Evolutionary conservation across 1,140 invertebrate genomes (phyloP).

Genomic region (Pseudomyrmex cubaensis): DNA sequence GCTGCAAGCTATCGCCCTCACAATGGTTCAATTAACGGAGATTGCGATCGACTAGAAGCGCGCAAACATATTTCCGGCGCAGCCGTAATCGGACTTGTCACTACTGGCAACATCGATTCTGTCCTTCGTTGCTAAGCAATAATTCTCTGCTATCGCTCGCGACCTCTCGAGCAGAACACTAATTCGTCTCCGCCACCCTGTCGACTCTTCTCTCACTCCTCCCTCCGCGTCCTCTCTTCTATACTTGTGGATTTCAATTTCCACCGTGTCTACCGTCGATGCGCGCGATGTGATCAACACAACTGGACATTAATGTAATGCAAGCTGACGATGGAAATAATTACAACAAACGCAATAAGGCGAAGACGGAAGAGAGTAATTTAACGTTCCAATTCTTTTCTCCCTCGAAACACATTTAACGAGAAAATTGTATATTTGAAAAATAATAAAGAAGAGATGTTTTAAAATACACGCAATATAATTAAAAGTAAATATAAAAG

Average conservation of each 20-base stretch:
- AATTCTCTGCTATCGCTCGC: constrained; percentile 59
- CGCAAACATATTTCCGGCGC: constrained; percentile 56
- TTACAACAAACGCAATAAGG: neutral
- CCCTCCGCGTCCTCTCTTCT: neutral
- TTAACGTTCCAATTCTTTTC: neutral
- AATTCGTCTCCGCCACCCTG: constrained; percentile 57
- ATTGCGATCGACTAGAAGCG: constrained; percentile 45
- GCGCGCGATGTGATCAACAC: constrained; percentile 31
- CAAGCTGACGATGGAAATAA: neutral
- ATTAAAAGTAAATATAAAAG: no score
- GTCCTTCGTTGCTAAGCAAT: constrained; percentile 62
- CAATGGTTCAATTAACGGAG: constrained; percentile 55
- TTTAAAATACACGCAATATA: neutral
- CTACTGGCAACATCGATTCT: constrained; percentile 60
- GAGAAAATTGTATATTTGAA: neutral
- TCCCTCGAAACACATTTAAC: neutral
- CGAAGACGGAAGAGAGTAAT: neutral
- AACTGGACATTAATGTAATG: constrained; percentile 16
- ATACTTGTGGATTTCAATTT: constrained; percentile 52
- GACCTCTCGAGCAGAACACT: constrained; percentile 59
- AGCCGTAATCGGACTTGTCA: constrained; percentile 60
- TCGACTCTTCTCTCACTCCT: no score
- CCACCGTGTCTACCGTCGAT: constrained; percentile 36
- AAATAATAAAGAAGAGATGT: neutral
- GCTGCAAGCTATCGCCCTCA: neutral